phyloP scores from a whole-genome alignment of 2,888 invertebrate species.

The Spisula solida region DNA sequence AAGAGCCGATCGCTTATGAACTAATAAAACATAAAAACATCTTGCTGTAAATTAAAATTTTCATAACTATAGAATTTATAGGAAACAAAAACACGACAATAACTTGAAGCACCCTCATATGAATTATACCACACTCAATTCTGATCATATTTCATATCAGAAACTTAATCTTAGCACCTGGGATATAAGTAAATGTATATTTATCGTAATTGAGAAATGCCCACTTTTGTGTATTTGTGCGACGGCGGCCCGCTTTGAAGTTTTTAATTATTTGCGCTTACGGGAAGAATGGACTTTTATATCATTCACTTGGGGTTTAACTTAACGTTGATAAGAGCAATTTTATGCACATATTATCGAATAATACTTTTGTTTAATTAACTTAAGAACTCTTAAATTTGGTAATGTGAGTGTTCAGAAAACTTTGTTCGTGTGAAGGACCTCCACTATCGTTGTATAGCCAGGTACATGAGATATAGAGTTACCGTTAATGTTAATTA shows the following conservation, averaged over 20 bases:
- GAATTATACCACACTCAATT: background rate
- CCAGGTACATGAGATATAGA: background rate
- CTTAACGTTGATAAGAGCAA: conserved; percentile 14
- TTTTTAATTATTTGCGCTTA: conserved; percentile 56
- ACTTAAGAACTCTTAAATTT: conserved; percentile 20
- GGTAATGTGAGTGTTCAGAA: background rate
- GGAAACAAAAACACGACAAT: conserved; percentile 9
- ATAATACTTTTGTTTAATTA: conserved; percentile 15
- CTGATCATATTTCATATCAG: background rate
- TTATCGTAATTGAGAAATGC: conserved; percentile 55
- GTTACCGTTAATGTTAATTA: conserved; percentile 6
- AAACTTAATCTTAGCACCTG: conserved; percentile 36
- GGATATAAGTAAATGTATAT: conserved; percentile 29
- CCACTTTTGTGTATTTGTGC: conserved; percentile 55
- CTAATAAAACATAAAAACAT: background rate
- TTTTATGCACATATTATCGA: conserved; percentile 31
- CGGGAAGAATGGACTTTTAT: conserved; percentile 22
- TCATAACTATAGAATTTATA: conserved; percentile 4
- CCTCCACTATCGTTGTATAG: background rate
- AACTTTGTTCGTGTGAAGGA: background rate
- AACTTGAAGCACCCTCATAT: background rate
- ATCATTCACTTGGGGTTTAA: background rate
- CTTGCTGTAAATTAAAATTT: background rate
- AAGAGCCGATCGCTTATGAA: background rate
- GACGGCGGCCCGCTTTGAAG: conserved; percentile 57